Base-by-base conservation (phyloP, 92 coral and sea anemone species). In the Virgularia gustaviana region DNA sequence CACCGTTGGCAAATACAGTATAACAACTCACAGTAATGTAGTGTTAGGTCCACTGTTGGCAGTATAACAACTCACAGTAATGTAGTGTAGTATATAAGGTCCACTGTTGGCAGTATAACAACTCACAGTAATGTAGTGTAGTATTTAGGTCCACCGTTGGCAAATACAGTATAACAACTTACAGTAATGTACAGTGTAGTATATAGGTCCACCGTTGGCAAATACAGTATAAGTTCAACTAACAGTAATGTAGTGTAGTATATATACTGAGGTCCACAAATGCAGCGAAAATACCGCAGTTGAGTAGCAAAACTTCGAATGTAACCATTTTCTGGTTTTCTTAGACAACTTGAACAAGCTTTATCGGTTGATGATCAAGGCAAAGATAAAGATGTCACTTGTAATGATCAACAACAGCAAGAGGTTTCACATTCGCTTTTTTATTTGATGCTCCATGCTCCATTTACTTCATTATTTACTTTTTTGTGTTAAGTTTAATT, bases 291-390 rank as follows among this genome's bases (percentile, higher is more conserved):
- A 39, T 39, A 39, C 8, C 8, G 45, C 8, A 39, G 8, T 8
- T 39, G 45, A 47, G 22, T 47, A 15, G 3, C 18, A 47, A 4
- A 4, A 25, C 7, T 47, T 4, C 5, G 3, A 4, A 15, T 15
- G 5, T 4, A 15, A 47, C 5, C 5, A 33, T 27, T 43, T 22
- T 11, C 23, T 35, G 0, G 38, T 65, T 36, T 8, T 27, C 18
- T 11, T 57, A 92, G 98, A 33, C 86, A 95, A 11, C 96, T 92
- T 47, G 96, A 89, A 47, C 96, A 92, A 78, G 98, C 94, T 1
- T 77, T 87, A 1, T 89, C 98, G 9, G 98, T 89, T 7, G 98
- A 92, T 36, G 87, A 86, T 36, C 91, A 84, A 53, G 98, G 96
- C 9, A 63, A 78, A 45, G 96, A 92, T 35, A 86, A 86, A 52